These are phyloP conservation scores for Parus major DNA, from an alignment of 2,113 vertebrate species.

Conservation along the genomic window DNA sequence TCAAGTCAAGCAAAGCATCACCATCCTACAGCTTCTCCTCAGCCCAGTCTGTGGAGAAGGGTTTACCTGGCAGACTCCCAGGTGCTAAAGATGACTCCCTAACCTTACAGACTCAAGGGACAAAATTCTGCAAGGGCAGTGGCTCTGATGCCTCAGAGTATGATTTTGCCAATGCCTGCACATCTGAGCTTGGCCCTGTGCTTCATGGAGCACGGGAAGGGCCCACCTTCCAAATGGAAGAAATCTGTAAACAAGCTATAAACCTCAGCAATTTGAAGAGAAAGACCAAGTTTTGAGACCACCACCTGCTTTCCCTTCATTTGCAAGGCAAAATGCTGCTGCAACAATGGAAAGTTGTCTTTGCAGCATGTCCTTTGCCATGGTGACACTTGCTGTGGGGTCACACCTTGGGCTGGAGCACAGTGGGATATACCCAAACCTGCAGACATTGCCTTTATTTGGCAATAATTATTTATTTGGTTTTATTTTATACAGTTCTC, in stretches of 20 bases:
- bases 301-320: neutral
- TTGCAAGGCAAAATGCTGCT: neutral
- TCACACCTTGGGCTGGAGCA: neutral
- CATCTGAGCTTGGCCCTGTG: neutral
- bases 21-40: neutral
- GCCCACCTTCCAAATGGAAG: neutral
- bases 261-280: neutral
- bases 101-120: neutral
- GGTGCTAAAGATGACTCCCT: neutral
- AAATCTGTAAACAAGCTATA: neutral
- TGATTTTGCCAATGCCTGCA: neutral
- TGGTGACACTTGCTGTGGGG: neutral
- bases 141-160: neutral
- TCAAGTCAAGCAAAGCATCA: neutral
- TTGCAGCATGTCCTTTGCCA: neutral
- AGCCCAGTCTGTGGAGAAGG: neutral
- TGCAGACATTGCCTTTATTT: neutral
- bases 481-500: neutral
- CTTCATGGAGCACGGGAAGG: neutral
- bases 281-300: neutral
- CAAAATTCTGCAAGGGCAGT: neutral
- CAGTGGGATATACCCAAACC: neutral
- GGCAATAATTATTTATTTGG: neutral
- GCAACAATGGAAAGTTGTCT: neutral
- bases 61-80: neutral